phyloP scores from a whole-genome alignment of 1,140 invertebrate species.

The Pomacea maculata region DNA sequence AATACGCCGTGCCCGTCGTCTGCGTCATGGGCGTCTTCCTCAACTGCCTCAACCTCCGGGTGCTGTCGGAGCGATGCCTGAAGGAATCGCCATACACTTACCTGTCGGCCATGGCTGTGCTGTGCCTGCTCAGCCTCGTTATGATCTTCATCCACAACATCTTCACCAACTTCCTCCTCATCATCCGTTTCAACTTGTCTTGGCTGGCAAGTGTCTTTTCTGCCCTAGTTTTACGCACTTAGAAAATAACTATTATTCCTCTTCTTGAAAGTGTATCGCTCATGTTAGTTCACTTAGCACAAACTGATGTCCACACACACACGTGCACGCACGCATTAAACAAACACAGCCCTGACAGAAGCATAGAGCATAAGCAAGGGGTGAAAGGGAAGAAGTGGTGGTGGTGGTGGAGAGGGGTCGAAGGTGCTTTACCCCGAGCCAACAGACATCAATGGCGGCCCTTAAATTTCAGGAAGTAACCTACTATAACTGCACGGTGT shows the following conservation, averaged over 20 bases:
- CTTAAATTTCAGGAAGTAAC: too few species aligned
- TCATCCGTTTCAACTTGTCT: constrained; percentile 34
- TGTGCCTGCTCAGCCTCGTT: constrained; percentile 48
- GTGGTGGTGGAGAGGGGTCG: too few species aligned
- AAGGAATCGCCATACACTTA: constrained; percentile 61
- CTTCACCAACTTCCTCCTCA: constrained; percentile 33
- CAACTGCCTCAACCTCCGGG: constrained; percentile 57
- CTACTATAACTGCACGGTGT: not conserved
- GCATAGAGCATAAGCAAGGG: too few species aligned
- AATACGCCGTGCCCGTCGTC: constrained; percentile 50
- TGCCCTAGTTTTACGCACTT: not conserved
- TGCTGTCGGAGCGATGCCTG: constrained; percentile 52
- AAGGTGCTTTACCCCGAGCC: too few species aligned
- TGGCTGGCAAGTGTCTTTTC: constrained; percentile 26
- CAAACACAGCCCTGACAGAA: not conserved
- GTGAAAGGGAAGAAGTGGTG: too few species aligned
- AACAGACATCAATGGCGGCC: too few species aligned
- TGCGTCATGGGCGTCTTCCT: constrained; percentile 59
- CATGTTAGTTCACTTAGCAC: not conserved
- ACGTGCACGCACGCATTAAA: not conserved
- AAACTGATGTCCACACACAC: not conserved
- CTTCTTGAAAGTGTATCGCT: too few species aligned
- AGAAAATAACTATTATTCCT: too few species aligned
- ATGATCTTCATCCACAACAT: constrained; percentile 48
- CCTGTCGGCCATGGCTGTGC: constrained; percentile 53